These are phyloP conservation scores for Ephialtes manifestator DNA, from an alignment of 2,888 invertebrate species.

Conservation along the genomic window DNA sequence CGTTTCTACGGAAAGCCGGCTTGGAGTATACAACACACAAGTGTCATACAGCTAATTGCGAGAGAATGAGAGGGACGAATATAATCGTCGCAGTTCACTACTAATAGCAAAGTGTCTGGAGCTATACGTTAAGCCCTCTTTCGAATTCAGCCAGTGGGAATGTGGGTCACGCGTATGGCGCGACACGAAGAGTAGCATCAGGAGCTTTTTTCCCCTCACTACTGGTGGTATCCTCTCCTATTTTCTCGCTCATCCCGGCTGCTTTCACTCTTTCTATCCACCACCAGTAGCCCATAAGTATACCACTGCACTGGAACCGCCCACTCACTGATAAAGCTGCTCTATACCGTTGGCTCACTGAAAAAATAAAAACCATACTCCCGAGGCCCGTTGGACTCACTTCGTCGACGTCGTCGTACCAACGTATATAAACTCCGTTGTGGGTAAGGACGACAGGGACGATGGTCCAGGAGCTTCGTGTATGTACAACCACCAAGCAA, in stretches of 20 bases:
- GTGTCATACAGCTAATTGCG: slow-evolving; percentile 65
- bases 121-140: slow-evolving; percentile 49
- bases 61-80: slow-evolving; percentile 63
- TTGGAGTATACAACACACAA: slow-evolving; percentile 16
- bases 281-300: slow-evolving; percentile 19
- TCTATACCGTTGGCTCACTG: slow-evolving; percentile 62
- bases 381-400: slow-evolving; percentile 53
- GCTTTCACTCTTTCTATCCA: slow-evolving; percentile 32
- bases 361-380: slow-evolving; percentile 65
- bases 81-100: slow-evolving; percentile 57
- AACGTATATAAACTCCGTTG: slow-evolving; percentile 44
- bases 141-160: slow-evolving; percentile 63
- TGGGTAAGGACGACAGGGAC: slow-evolving; percentile 29
- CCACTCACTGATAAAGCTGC: slow-evolving; percentile 65
- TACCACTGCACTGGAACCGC: slow-evolving; percentile 41
- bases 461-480: slow-evolving; percentile 20
- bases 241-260: slow-evolving; percentile 41
- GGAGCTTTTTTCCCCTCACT: slow-evolving; percentile 54
- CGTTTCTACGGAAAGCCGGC: slow-evolving; percentile 13
- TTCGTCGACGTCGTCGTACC: slow-evolving; percentile 50
- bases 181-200: slow-evolving; percentile 47
- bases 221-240: slow-evolving; percentile 29
- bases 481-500: slow-evolving; percentile 28
- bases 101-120: slow-evolving; percentile 59
- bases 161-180: slow-evolving; percentile 65